Conservation (phyloP, 2,797 vertebrate genomes). For the Sebastes itinus region DNA sequence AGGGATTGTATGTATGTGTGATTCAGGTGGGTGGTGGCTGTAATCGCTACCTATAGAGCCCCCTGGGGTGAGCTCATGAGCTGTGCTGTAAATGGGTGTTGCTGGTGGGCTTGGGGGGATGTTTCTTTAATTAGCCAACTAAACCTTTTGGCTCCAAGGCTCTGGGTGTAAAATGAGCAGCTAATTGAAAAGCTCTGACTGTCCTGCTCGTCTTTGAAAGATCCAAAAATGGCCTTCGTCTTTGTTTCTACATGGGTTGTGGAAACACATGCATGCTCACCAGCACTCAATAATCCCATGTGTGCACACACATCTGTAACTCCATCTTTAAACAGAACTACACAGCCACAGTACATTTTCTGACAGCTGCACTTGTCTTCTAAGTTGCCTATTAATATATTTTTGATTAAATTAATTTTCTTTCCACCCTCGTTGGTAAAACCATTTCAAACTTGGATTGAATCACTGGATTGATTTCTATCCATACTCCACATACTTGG, state of each 20-base stretch:
- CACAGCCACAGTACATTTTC: not conserved
- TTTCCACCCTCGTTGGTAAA: not conserved
- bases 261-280: not conserved
- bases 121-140: constrained; percentile 26
- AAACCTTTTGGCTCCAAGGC: constrained; percentile 5
- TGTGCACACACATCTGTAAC: not conserved
- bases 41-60: constrained; percentile 62
- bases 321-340: not conserved
- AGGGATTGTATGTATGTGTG: constrained; percentile 1
- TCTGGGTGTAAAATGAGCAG: constrained; percentile 8
- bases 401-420: not conserved
- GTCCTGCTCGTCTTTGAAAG: not conserved
- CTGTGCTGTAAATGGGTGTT: constrained; percentile 37
- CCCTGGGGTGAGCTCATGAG: constrained; percentile 38
- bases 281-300: not conserved
- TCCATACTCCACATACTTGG: not conserved
- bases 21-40: constrained; percentile 40
- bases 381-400: not conserved
- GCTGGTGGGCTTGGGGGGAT: not conserved
- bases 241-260: not conserved
- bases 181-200: not conserved
- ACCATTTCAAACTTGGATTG: not conserved
- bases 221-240: not conserved
- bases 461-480: not conserved
- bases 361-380: not conserved